A percentile compares a stretch with the other conserved stretches of the same genome.
phyloP scores from a whole-genome alignment of 2,113 vertebrate species.

The Paradisaea rubra region DNA sequence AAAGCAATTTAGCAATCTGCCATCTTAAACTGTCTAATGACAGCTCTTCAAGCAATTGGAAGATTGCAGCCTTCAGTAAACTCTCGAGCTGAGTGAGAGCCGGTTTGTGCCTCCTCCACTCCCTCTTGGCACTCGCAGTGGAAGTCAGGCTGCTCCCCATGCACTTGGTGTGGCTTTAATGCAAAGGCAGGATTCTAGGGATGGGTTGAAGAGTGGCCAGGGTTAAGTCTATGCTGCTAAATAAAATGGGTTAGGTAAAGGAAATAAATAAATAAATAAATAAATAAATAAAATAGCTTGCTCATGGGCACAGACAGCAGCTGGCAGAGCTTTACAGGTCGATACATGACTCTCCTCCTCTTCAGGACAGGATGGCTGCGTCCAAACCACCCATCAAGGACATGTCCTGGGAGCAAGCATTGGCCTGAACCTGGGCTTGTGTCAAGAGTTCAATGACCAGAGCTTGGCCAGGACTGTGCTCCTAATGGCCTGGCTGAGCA shows the following conservation, averaged over 20 bases:
- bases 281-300: neutral
- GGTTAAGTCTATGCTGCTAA: neutral
- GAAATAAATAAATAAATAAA: neutral
- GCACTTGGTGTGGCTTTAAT: neutral
- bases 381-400: neutral
- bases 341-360: neutral
- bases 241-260: neutral
- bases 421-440: neutral
- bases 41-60: conserved; percentile 56
- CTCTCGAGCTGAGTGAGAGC: conserved; percentile 43
- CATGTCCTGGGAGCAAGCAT: fast-evolving
- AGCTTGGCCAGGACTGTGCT: neutral
- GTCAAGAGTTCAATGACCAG: neutral
- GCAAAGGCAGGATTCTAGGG: neutral
- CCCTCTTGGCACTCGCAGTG: neutral
- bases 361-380: neutral
- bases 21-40: conserved; percentile 53
- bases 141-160: neutral
- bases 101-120: neutral
- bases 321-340: neutral
- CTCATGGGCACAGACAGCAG: neutral
- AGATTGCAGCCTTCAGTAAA: conserved; percentile 34
- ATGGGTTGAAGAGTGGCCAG: neutral
- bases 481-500: neutral
- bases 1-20: conserved; percentile 36